Base-by-base conservation (phyloP, 2,888 invertebrate genomes). In the Rhodophaea formosa region DNA sequence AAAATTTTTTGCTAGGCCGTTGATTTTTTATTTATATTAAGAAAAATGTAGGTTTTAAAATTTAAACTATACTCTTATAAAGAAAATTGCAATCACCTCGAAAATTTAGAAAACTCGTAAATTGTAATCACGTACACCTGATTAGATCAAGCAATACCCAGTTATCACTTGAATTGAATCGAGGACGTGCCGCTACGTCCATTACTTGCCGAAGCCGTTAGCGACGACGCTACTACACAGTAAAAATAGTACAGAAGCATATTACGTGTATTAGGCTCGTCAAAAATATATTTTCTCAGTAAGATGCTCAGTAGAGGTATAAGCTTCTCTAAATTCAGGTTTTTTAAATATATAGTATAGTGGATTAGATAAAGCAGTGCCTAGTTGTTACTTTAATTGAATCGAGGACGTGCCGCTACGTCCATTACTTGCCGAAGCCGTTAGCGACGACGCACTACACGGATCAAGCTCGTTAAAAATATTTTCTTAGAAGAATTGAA, bases 121-220 rank as follows among this genome's bases (percentile, higher is more conserved):
- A 47, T 30, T 30, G 30, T 47, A 15, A 51, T 51, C 51, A 51
- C 35, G 35, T 51, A 35, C 17, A 17, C 30, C 16, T 51, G 51
- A 51, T 51, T 16, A 51, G 16, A 51, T 51, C 51, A 51, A 51
- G 51, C 51, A 51, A 51, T 35, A 51, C 16, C 51, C 51, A 35
- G 51, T 51, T 51, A 51, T 51, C 51, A 55, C 16, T 44, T 45
- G 54, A 55, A 55, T 55, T 32, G 54, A 55, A 55, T 55, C 54
- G 54, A 32, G 29, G 35, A 55, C 54, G 54, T 55, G 54, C 30
- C 32, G 32, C 54, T 16, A 55, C 54, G 54, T 45, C 16, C 46
- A 55, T 45, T 46, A 16, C 17, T 51, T 17, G 35, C 35, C 23
- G n/a, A 51, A 39, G 51, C 51, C 51, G 51, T 35, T 51, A 51